These are phyloP conservation scores for Microplitis manilae DNA, from an alignment of 2,888 invertebrate species.

Conservation along the genomic window DNA sequence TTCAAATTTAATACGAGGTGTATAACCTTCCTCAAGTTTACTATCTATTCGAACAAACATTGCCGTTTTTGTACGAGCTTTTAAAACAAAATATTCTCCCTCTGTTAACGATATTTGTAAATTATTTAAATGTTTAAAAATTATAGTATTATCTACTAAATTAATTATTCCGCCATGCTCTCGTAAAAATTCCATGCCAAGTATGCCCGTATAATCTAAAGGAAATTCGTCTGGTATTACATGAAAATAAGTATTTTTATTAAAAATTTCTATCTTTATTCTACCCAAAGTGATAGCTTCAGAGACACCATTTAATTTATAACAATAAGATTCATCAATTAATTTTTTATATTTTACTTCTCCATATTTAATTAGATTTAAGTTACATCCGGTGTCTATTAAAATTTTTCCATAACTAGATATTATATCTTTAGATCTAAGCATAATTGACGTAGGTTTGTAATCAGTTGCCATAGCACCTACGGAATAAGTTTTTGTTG, in stretches of 20 bases:
- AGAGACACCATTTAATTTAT: constrained; percentile 31
- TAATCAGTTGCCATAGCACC: no score
- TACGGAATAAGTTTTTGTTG: no score
- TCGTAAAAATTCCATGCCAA: constrained; percentile 25
- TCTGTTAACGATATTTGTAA: background rate
- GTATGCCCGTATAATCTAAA: constrained; percentile 20
- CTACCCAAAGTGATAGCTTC: constrained; percentile 22
- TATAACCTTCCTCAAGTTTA: background rate
- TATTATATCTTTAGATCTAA: no score
- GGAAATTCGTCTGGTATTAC: constrained; percentile 30
- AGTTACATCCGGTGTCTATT: no score
- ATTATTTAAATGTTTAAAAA: background rate
- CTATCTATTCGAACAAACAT: constrained; percentile 22
- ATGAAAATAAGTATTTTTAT: constrained; percentile 8
- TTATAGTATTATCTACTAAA: constrained; percentile 4
- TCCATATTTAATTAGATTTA: no score
- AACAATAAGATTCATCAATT: no score
- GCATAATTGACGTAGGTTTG: no score
- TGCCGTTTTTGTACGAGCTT: constrained; percentile 20
- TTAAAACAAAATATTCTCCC: constrained; percentile 18
- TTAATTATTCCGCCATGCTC: constrained; percentile 9
- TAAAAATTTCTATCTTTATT: constrained; percentile 7
- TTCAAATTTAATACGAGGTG: constrained; percentile 1
- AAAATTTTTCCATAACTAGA: no score
- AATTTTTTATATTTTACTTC: no score